Evolutionary conservation across 1,140 invertebrate species (phyloP).

Genomic region (Lasioglossum baleicum): DNA sequence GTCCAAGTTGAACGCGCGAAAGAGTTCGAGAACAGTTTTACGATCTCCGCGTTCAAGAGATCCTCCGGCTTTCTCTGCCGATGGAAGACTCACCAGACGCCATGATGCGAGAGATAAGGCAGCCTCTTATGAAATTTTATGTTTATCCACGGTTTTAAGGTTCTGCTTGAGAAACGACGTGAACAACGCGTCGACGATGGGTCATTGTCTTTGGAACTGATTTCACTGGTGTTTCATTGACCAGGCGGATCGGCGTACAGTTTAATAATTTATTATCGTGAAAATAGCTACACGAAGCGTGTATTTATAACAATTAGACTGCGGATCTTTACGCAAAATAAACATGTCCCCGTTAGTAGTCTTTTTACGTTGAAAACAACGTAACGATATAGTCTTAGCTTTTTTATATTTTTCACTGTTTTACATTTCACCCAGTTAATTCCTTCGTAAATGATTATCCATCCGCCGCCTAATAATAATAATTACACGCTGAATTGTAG

Average conservation of each 20-base stretch:
- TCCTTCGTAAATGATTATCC: too few relatives aligned
- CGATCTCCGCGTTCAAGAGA: background rate
- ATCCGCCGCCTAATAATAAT: background rate
- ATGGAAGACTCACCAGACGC: slow-evolving; percentile 34
- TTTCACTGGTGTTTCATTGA: slow-evolving; percentile 2
- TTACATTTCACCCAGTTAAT: too few relatives aligned
- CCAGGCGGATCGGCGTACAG: background rate
- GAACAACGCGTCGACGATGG: slow-evolving; percentile 10
- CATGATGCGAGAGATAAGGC: slow-evolving; percentile 26
- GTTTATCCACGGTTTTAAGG: slow-evolving; percentile 3
- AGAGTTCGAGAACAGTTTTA: slow-evolving; percentile 9
- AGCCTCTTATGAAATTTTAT: slow-evolving; percentile 21
- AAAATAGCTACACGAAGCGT: background rate
- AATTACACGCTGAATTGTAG: background rate
- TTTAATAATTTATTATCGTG: background rate
- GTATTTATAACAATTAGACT: background rate
- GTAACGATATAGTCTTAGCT: too few relatives aligned
- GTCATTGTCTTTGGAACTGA: slow-evolving; percentile 38
- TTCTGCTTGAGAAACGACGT: background rate
- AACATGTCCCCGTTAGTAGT: too few relatives aligned
- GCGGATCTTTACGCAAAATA: too few relatives aligned
- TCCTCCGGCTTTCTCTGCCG: background rate
- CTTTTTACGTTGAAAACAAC: too few relatives aligned
- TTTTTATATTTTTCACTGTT: background rate
- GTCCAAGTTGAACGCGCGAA: background rate